These are phyloP conservation scores for Elymnias hypermnestra DNA, from an alignment of 1,140 invertebrate genomes.

Conservation along the genomic window DNA sequence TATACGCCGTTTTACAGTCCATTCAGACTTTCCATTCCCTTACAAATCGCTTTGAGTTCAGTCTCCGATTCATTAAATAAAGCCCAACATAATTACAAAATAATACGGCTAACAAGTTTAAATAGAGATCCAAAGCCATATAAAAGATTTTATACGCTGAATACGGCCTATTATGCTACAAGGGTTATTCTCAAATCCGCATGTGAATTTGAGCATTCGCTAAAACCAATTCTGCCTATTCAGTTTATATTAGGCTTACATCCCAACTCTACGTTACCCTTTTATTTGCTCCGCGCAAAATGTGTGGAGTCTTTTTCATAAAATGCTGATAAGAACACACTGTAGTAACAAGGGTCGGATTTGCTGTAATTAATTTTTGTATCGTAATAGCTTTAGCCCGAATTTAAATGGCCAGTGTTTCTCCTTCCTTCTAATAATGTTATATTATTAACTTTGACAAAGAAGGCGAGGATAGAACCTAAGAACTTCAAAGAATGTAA, in stretches of 20 bases:
- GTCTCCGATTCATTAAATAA: conserved; percentile 4
- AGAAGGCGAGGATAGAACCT: no score
- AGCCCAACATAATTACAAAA: neutral
- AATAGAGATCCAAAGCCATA: neutral
- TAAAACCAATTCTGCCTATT: conserved; percentile 6
- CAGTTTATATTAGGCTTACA: conserved; percentile 4
- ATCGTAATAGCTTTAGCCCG: neutral
- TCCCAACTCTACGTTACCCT: neutral
- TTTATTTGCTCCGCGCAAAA: conserved; percentile 1
- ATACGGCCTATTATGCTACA: conserved; percentile 1
- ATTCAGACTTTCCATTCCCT: no score
- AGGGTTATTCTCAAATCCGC: conserved; percentile 2
- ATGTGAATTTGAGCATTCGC: conserved; percentile 4
- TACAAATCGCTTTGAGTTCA: no score
- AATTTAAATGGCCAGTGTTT: neutral
- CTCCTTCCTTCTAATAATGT: no score
- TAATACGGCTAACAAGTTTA: neutral
- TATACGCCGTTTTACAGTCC: no score
- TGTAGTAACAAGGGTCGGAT: conserved; percentile 1
- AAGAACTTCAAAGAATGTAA: no score
- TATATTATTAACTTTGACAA: no score
- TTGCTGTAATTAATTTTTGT: conserved; percentile 5
- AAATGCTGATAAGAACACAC: conserved; percentile 5
- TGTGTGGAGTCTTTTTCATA: neutral
- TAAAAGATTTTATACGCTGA: conserved; percentile 2